phyloP scores from a whole-genome alignment of 2,797 vertebrate genomes.

The Hozukius guyotensis region DNA sequence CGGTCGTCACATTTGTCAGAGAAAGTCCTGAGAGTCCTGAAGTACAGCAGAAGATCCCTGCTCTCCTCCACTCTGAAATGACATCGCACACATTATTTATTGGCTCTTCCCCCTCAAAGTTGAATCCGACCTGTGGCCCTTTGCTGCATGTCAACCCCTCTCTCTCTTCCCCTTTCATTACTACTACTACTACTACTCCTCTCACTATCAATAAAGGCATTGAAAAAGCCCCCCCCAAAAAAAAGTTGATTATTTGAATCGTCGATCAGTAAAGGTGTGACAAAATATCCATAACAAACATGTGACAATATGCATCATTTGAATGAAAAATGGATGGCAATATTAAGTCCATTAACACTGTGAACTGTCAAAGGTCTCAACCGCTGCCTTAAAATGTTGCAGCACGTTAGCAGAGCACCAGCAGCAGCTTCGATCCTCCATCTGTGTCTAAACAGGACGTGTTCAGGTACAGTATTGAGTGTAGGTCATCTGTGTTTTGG shows the following conservation, averaged over 20 bases:
- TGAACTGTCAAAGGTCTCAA: neutral
- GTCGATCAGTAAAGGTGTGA: neutral
- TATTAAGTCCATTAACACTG: neutral
- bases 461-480: neutral
- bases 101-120: neutral
- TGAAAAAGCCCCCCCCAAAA: too few relatives aligned
- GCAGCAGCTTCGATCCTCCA: neutral
- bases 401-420: neutral
- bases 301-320: neutral
- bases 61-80: slow-evolving; percentile 85
- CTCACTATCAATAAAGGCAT: too few relatives aligned
- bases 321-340: neutral
- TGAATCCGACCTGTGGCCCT: too few relatives aligned
- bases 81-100: neutral
- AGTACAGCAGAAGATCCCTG: slow-evolving; percentile 85
- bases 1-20: slow-evolving; percentile 86
- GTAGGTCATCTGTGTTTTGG: neutral
- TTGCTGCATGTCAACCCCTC: too few relatives aligned
- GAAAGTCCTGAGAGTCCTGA: slow-evolving; percentile 86
- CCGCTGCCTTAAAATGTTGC: neutral
- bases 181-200: too few relatives aligned
- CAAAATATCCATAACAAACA: neutral
- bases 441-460: neutral
- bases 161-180: too few relatives aligned
- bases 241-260: neutral